Base-by-base conservation (phyloP, 2,888 invertebrate species). In the Nasonovia ribisnigri region DNA sequence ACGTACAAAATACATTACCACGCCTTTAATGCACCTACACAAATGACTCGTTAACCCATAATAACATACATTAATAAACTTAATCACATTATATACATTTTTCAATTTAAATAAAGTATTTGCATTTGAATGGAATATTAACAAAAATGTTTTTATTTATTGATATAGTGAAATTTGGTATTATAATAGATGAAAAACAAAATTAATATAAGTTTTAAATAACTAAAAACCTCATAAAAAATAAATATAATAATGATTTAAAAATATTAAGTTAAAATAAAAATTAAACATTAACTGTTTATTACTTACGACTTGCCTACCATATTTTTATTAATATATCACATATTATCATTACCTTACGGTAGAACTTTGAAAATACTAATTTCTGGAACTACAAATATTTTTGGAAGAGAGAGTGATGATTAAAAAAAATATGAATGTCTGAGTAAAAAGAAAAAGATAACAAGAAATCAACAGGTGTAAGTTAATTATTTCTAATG, bases 401-500 rank as follows among this genome's bases (percentile, higher is more conserved):
- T 87, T 60, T 86, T n/a, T 36, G 8, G 1, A 87, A 92, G 51
- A 88, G 54, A 87, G 42, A 92, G 67, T 92, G 16, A 67, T 92
- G 88, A 77, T n/a, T 54, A 88, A 92, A 92, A 36, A 24, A 88
- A 46, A 88, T 36, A 54, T 24, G 24, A 54, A 77, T 1, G 11
- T 84, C 46, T 57, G 20, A 84, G 26, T 84, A 29, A 89, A 89
- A 89, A 88, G 26, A 86, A 43, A n/a, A 89, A 89, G 26, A 89
- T 84, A 57, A 89, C 46, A 93, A 57, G 43, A 88, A 92, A 89
- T 92, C 92, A 89, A 89, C 89, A 89, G 93, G 89, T 93, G 93
- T 89, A 93, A 90, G 24, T 89, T 89, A 93, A 89, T 93, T 89
- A 4, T 57, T 89, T 93, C 84, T 77, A 87, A 88, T 92, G 87